phyloP scores from a whole-genome alignment of 2,888 invertebrate genomes.

The Orchestes rusci region DNA sequence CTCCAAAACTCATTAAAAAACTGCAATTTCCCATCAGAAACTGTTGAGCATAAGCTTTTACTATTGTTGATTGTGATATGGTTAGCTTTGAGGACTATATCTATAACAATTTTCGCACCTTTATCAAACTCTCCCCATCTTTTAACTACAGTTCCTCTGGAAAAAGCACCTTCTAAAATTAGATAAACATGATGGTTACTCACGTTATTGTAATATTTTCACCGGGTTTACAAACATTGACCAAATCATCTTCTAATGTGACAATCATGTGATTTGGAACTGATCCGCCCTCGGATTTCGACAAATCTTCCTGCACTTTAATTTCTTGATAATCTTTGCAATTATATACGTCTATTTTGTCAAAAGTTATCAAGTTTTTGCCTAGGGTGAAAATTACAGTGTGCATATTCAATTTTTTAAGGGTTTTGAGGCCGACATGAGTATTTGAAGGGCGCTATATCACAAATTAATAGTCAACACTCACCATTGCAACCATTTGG shows the following conservation, averaged over 20 bases:
- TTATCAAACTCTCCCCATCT: conserved; percentile 59
- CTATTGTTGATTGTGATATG: conserved; percentile 59
- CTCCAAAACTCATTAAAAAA: conserved; percentile 70
- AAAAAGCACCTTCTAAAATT: conserved; percentile 16
- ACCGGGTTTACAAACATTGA: conserved; percentile 81
- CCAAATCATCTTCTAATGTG: conserved; percentile 76
- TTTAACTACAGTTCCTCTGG: conserved; percentile 68
- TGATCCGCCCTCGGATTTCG: conserved; percentile 61
- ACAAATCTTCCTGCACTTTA: conserved; percentile 76
- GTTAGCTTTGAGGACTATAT: conserved; percentile 64
- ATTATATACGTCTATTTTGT: conserved; percentile 52
- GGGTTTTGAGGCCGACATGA: no score
- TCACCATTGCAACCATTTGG: conserved; percentile 46
- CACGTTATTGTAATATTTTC: conserved; percentile 82
- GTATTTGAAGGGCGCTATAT: no score
- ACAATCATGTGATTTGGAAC: conserved; percentile 73
- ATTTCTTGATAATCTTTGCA: conserved; percentile 82
- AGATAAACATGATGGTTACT: conserved; percentile 23
- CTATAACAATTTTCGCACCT: conserved; percentile 60
- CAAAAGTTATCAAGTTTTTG: conserved; percentile 49
- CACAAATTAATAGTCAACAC: conserved; percentile 1
- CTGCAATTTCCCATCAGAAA: conserved; percentile 59
- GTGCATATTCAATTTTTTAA: neutral
- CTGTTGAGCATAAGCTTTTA: conserved; percentile 42
- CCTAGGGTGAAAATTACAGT: conserved; percentile 35